Percentiles rank a stretch among this genome's conserved stretches.
Conservation (phyloP, 2,888 invertebrate genomes). For the Uropetala carovei region DNA sequence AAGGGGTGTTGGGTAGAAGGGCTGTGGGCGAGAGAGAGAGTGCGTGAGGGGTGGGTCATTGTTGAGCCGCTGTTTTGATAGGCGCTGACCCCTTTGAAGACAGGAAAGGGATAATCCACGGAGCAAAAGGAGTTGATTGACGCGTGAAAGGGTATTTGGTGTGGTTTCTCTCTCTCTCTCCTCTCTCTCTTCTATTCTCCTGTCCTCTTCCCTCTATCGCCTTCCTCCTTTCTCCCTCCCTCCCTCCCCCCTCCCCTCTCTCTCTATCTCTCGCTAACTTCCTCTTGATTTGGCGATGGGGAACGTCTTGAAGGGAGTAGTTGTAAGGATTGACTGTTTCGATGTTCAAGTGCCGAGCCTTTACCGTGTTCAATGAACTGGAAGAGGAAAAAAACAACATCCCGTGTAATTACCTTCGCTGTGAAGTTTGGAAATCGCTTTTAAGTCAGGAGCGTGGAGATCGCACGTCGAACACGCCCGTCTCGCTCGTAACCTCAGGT, state of each 20-base stretch:
- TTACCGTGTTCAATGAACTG: too few relatives aligned
- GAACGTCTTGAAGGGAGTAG: too few relatives aligned
- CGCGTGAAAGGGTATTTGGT: constrained; percentile 54
- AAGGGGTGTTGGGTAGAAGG: neutral
- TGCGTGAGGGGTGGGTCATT: constrained; percentile 18
- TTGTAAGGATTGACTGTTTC: too few relatives aligned
- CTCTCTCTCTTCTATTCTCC: neutral
- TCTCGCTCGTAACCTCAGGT: too few relatives aligned
- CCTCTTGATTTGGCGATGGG: too few relatives aligned
- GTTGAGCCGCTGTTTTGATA: constrained; percentile 52
- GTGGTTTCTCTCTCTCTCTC: neutral
- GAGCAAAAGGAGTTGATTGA: constrained; percentile 60
- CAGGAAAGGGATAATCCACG: constrained; percentile 44
- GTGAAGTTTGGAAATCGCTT: too few relatives aligned
- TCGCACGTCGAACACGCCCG: too few relatives aligned
- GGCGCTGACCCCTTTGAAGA: constrained; percentile 51
- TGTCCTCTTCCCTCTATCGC: neutral
- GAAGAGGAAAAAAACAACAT: too few relatives aligned
- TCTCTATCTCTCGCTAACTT: neutral
- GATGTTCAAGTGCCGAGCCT: too few relatives aligned
- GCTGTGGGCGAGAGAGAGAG: neutral
- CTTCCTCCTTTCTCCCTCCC: neutral
- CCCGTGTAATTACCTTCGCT: too few relatives aligned
- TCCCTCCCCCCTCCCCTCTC: neutral
- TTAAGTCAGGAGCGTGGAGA: too few relatives aligned